Evolutionary conservation across 2,888 invertebrate species (phyloP).

Genomic region (Periphyllus acericola): DNA sequence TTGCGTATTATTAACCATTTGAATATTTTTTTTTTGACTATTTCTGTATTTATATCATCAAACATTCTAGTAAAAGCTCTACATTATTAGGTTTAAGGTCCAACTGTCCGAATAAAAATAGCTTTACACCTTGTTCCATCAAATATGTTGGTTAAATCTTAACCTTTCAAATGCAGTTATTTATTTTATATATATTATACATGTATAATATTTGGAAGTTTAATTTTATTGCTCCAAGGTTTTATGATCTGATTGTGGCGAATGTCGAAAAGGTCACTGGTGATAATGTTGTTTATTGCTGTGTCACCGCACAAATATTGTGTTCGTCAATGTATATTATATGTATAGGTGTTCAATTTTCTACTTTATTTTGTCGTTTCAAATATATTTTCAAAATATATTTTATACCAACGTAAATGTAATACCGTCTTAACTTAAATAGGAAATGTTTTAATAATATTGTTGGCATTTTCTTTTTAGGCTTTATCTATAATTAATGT

Average conservation of each 20-base stretch:
- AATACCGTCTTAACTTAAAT: neutral
- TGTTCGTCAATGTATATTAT: neutral
- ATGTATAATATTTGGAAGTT: neutral
- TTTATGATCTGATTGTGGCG: constrained; percentile 30
- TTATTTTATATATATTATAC: neutral
- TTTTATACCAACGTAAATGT: neutral
- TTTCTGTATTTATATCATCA: neutral
- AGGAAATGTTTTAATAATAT: neutral
- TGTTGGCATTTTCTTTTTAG: neutral
- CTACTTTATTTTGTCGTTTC: neutral
- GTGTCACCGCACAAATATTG: constrained; percentile 21
- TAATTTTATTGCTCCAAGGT: constrained; percentile 6
- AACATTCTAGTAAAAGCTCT: neutral
- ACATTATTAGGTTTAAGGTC: neutral
- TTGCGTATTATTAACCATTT: neutral
- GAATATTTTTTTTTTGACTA: neutral
- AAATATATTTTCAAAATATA: neutral
- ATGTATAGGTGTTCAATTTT: neutral
- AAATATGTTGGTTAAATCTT: neutral
- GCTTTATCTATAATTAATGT: neutral
- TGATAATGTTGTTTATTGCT: constrained; percentile 10
- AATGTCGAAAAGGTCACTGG: constrained; percentile 14
- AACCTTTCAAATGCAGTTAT: neutral
- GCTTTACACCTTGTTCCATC: neutral
- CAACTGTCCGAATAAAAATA: neutral